These are phyloP conservation scores for Saccostrea glomerata DNA, from an alignment of 1,140 invertebrate species.

Conservation along the genomic window DNA sequence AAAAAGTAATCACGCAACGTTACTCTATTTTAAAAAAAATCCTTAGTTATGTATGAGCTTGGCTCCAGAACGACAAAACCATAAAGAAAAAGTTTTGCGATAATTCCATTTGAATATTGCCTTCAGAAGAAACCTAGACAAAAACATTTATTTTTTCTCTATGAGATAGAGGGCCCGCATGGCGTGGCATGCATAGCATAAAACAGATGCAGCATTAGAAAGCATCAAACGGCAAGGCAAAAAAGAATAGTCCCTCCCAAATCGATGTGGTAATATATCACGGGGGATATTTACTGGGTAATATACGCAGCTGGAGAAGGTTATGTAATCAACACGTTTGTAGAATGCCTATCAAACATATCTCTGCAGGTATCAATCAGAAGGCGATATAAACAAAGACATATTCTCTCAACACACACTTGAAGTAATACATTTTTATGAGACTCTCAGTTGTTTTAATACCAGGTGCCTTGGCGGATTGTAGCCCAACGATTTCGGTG, in stretches of 20 bases:
- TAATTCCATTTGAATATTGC: neutral
- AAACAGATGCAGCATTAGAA: slow-evolving; percentile 8
- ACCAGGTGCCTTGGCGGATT: neutral
- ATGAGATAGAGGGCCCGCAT: neutral
- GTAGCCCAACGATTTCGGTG: neutral
- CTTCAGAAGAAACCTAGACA: neutral
- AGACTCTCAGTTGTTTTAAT: neutral
- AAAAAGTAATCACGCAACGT: neutral
- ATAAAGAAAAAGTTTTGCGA: neutral
- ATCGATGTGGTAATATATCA: neutral
- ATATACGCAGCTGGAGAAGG: slow-evolving; percentile 1
- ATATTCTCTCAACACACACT: slow-evolving; percentile 3
- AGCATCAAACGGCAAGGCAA: neutral
- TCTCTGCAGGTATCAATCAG: neutral
- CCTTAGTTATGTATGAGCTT: neutral
- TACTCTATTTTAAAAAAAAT: neutral
- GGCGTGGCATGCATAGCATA: neutral
- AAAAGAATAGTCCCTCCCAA: neutral
- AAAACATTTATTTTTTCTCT: neutral
- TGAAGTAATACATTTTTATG: neutral
- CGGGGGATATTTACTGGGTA: neutral
- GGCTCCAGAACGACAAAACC: neutral
- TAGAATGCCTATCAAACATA: slow-evolving; percentile 12
- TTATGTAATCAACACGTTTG: slow-evolving; percentile 29
- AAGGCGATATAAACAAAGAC: neutral